phyloP scores from a whole-genome alignment of 1,140 invertebrate genomes.

The Brachionus plicatilis region DNA sequence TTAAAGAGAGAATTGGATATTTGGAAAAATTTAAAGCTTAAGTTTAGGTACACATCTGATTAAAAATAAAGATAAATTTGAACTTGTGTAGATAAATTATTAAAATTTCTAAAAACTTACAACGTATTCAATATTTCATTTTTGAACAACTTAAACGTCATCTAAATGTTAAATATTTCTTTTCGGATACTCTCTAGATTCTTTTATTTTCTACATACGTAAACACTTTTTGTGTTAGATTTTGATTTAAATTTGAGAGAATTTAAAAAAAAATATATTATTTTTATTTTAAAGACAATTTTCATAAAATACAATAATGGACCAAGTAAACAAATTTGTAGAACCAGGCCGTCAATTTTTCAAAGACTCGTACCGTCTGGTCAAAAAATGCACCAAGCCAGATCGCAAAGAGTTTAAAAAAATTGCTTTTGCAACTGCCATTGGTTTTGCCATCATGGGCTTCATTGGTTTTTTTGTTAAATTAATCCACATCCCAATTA shows the following conservation, averaged over 20 bases:
- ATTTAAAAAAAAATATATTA: neutral
- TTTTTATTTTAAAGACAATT: neutral
- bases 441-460: constrained; percentile 99
- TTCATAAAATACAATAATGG: constrained; percentile 64
- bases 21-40: neutral
- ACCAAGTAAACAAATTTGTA: constrained; percentile 88
- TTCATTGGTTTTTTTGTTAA: constrained; percentile 99
- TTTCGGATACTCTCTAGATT: neutral
- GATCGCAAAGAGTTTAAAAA: constrained; percentile 99
- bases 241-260: constrained; percentile 21
- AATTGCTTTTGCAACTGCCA: constrained; percentile 97
- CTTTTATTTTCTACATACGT: neutral
- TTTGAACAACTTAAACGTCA: neutral
- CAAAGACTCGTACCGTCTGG: constrained; percentile 87
- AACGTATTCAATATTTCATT: constrained; percentile 3
- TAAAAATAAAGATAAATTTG: neutral
- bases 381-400: constrained; percentile 98
- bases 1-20: neutral
- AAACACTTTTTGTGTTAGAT: constrained; percentile 7
- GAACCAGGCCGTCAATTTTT: constrained; percentile 91
- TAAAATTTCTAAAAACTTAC: neutral
- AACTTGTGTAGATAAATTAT: neutral
- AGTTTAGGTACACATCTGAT: neutral
- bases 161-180: neutral
- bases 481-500: constrained; percentile 98